Evolutionary conservation across 2,888 invertebrate genomes (phyloP), one percentile per base, ranked within the genome.

Genomic region (Phyllotreta cruciferae): DNA sequence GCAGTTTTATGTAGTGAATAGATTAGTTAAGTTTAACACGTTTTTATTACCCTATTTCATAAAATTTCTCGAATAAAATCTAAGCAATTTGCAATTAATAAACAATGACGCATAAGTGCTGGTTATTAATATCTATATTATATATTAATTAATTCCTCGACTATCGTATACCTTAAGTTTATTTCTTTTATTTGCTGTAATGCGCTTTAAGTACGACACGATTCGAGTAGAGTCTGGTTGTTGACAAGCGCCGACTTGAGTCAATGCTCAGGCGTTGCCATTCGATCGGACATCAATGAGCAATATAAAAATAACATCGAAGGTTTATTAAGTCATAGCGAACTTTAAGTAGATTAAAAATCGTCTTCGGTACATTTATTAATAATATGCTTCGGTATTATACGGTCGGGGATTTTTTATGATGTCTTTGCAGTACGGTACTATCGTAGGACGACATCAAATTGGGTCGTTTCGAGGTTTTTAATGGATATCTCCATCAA

Each of bases 281-380:
- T 69, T 65, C 62, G 66, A 71, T 71, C 71, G 66, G 71, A 73
- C 73, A 69, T 73, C 73, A 68, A 75, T 71, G 72, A 68, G 69
- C 70, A 67, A 70, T 69, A 75, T 75, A 74, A 75, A 75, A 75
- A 75, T 75, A 74, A 75, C 71, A 73, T 75, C 61, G 63, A 67
- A 67, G 71, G 73, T 75, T 75, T 75, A 75, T 75, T 74, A 75
- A 75, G 75, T 75, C 75, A 75, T 75, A 73, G 72, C 68, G 70
- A 62, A 67, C 66, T 69, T 71, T 71, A 72, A 72, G 73, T 67
- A 70, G 70, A 68, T 71, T 73, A 70, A 57, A 68, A 61, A 64
- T 56, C 56, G 56, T 42, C 55, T 42, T 37, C 41, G 62, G 49
- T 56, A 62, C 62, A 55, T 62, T 62, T 62, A 62, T 62, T 62